Evolutionary conservation across 2,797 vertebrate genomes (phyloP).

Genomic region (Malurus leucopterus): DNA sequence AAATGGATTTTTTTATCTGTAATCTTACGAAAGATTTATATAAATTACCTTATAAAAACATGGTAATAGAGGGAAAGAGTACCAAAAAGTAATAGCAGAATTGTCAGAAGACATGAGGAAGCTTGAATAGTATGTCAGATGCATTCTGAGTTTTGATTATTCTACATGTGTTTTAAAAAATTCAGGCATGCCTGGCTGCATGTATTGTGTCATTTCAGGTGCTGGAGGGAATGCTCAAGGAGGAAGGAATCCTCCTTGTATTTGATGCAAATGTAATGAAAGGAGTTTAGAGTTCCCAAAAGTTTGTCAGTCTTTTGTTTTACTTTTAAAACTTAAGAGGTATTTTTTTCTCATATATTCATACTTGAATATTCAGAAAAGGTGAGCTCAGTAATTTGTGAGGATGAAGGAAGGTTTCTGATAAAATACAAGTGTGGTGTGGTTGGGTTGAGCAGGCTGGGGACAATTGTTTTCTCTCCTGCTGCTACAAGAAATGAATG

Average conservation of each 20-base stretch:
- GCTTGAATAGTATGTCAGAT: neutral
- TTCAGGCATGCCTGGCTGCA: neutral
- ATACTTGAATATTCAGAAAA: neutral
- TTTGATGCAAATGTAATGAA: neutral
- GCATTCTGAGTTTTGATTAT: neutral
- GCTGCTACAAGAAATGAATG: neutral
- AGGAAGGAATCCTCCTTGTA: neutral
- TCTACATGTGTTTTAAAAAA: neutral
- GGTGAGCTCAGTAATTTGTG: neutral
- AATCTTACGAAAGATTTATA: conserved; percentile 31
- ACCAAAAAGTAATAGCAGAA: conserved; percentile 24
- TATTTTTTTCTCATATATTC: neutral
- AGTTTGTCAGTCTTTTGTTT: conserved; percentile 26
- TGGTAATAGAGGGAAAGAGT: neutral
- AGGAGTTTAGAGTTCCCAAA: neutral
- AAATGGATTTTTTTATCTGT: conserved; percentile 54
- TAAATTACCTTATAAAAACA: conserved; percentile 18
- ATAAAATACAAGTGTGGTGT: neutral
- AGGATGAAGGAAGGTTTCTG: neutral
- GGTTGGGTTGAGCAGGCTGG: neutral
- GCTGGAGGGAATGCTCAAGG: neutral
- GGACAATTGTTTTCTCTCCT: neutral
- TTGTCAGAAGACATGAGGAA: neutral
- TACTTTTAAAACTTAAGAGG: conserved; percentile 1
- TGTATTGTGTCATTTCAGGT: neutral